Percentiles rank a stretch among this genome's conserved stretches.
Conservation (phyloP, 2,113 vertebrate species). For the Parotia lawesii region DNA sequence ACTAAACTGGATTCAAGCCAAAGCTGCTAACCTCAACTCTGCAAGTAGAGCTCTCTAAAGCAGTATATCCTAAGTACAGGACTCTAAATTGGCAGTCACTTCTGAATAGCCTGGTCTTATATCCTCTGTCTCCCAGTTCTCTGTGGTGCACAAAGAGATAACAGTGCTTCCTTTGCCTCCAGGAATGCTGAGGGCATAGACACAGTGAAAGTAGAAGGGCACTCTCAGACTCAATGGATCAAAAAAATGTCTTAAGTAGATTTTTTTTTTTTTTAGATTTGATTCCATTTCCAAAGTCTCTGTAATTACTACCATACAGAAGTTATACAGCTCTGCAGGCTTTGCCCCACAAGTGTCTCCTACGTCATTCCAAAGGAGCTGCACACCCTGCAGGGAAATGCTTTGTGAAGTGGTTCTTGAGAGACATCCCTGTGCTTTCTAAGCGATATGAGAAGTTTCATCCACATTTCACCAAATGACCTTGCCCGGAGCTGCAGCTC, state of each 20-base stretch:
- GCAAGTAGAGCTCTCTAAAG: background rate
- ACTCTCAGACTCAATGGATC: background rate
- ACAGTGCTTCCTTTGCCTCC: background rate
- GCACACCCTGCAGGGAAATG: background rate
- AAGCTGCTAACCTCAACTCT: background rate
- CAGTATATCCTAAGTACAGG: background rate
- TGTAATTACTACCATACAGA: background rate
- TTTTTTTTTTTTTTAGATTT: background rate
- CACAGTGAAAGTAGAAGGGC: background rate
- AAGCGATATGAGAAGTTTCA: background rate
- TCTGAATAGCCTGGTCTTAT: background rate
- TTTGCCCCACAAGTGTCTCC: background rate
- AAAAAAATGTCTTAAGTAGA: background rate
- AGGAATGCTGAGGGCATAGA: background rate
- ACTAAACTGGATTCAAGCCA: background rate
- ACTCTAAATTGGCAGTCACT: background rate
- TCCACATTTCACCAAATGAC: background rate
- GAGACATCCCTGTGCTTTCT: background rate
- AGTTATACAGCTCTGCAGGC: background rate
- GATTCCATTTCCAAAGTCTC: background rate
- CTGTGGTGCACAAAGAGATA: background rate
- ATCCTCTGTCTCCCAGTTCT: background rate
- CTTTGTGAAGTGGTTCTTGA: background rate
- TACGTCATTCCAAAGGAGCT: background rate
- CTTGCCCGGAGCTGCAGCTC: constrained; percentile 16